phyloP scores from a whole-genome alignment of 2,113 vertebrate genomes.

The Sinocyclocheilus rhinocerous region DNA sequence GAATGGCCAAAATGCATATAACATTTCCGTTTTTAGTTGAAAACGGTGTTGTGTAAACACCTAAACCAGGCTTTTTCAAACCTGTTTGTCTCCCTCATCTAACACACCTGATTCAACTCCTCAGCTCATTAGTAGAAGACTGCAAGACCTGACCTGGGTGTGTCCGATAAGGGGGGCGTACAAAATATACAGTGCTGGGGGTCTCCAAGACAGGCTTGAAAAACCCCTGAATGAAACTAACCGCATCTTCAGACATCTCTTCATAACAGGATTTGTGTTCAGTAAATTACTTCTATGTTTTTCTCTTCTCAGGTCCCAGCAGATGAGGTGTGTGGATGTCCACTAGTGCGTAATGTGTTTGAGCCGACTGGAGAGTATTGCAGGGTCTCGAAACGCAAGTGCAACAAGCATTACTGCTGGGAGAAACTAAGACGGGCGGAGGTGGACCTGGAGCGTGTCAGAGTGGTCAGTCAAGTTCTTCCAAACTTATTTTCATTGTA shows the following conservation, averaged over 20 bases:
- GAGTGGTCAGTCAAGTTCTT: conserved; percentile 78
- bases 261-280: background rate
- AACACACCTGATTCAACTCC: no score
- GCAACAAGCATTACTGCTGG: conserved; percentile 94
- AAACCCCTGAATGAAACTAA: no score
- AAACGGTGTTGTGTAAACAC: no score
- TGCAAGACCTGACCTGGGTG: no score
- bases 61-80: no score
- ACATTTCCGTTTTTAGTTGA: no score
- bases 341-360: conserved; percentile 89
- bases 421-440: conserved; percentile 91
- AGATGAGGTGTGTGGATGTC: conserved; percentile 91
- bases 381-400: conserved; percentile 87
- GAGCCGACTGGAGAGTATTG: conserved; percentile 89
- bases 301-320: conserved; percentile 74
- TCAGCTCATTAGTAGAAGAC: no score
- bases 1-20: no score
- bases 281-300: background rate
- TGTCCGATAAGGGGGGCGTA: no score
- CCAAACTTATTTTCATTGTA: background rate
- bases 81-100: no score
- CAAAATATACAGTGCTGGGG: no score
- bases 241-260: background rate
- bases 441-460: conserved; percentile 89
- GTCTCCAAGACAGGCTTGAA: no score